Evolutionary conservation across 2,888 invertebrate genomes (phyloP).

Genomic region (Apocheima hispidaria): DNA sequence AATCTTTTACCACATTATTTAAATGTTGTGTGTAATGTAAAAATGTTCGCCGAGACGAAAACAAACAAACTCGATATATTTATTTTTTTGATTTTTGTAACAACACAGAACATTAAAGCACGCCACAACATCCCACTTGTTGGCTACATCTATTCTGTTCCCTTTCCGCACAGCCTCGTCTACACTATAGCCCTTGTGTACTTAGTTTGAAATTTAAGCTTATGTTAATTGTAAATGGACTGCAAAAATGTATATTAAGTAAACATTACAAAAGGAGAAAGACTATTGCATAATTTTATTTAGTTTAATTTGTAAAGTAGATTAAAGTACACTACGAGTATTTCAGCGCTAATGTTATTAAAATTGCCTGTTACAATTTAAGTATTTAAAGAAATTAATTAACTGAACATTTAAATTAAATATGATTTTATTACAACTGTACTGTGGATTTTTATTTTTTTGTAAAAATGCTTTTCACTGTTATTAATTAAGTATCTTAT

Average conservation of each 20-base stretch:
- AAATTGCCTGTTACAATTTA: conserved; percentile 16
- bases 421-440: neutral
- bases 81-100: too few relatives aligned
- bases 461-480: neutral
- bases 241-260: conserved; percentile 10
- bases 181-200: neutral
- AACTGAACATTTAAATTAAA: neutral
- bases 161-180: neutral
- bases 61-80: too few relatives aligned
- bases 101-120: neutral
- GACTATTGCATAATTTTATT: conserved; percentile 24
- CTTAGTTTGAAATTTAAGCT: neutral
- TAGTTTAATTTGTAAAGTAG: neutral
- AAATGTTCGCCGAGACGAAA: too few relatives aligned
- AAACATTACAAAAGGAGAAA: conserved; percentile 25
- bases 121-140: too few relatives aligned
- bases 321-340: neutral
- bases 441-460: neutral
- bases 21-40: too few relatives aligned
- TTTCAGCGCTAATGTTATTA: conserved; percentile 26
- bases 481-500: neutral
- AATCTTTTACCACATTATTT: too few relatives aligned
- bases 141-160: too few relatives aligned
- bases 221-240: neutral
- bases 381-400: neutral